Evolutionary conservation across 1,140 invertebrate genomes (phyloP), one percentile per base, ranked within the genome.

Genomic region (Monochamus saltuarius): DNA sequence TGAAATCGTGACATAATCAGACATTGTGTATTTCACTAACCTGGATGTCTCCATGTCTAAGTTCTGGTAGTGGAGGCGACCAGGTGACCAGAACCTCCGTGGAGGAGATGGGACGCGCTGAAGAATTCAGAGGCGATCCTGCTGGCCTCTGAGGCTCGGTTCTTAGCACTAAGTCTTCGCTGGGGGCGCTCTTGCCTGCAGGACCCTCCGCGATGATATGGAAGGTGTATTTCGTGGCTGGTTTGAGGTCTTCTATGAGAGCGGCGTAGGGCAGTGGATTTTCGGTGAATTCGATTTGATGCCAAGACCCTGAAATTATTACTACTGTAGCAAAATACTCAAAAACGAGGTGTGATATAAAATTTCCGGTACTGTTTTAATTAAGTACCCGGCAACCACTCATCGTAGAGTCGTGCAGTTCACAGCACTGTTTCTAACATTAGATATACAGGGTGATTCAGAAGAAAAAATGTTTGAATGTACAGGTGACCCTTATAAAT

Each of bases 121-220:
- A 81, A 4, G 94, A 79, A 73, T 87, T 87, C 1, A 85, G 75
- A 0, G 91, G 91, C 0, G 90, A 83, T 9, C 88, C 89, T 6
- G 87, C 86, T 0, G 89, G 89, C 47, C 88, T 82, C 78, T 92
- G 89, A 19, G 91, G 89, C 58, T 89, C 85, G 0, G 91, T 92
- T 64, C 79, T 83, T 0, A 90, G 82, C 0, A 80, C 67, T 4
- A 92, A 71, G 56, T 87, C 85, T n/a, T 83, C 76, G 52, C 89
- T 90, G 0, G 89, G 86, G 3, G 80, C 75, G 66, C 90, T 90
- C 62, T 83, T 80, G 1, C 90, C 90, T 0, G 90, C 86, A 3
- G 86, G 83, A 16, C 91, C 91, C 73, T 89, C 87, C 1, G 90
- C 90, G 54, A 88, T 83, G 0, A 94, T 82, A 11, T 89, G 79